These are phyloP conservation scores for Salvelinus alpinus DNA, from an alignment of 2,113 vertebrate genomes.

Conservation along the genomic window DNA sequence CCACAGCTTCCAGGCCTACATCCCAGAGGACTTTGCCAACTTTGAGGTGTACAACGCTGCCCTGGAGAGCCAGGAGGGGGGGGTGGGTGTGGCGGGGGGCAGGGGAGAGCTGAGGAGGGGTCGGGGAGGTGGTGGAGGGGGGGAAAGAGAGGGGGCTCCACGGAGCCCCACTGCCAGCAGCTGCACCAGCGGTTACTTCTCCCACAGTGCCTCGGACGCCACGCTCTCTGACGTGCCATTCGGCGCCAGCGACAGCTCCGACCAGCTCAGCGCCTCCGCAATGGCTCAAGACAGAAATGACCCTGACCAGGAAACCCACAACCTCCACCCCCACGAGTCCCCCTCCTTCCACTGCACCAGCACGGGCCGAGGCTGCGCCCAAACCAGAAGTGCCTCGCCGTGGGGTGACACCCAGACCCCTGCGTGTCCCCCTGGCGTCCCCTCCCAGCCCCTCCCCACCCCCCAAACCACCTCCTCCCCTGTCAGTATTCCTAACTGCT, in stretches of 20 bases:
- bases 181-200: slow-evolving; percentile 96
- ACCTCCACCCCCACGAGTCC: slow-evolving; percentile 63
- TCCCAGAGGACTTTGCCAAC: slow-evolving; percentile 95
- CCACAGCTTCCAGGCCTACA: slow-evolving; percentile 76
- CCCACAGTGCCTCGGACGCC: slow-evolving; percentile 93
- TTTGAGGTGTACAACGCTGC: slow-evolving; percentile 96
- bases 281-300: slow-evolving; percentile 61
- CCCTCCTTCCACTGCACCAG: slow-evolving; percentile 35
- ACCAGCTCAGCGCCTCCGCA: slow-evolving; percentile 78
- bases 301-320: slow-evolving; percentile 59
- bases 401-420: slow-evolving; percentile 48
- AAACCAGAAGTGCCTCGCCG: slow-evolving; percentile 78
- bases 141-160: slow-evolving; percentile 73
- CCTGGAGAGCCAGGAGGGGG: slow-evolving; percentile 82
- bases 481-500: slow-evolving; percentile 30
- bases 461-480: slow-evolving; percentile 36
- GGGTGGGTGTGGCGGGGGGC: slow-evolving; percentile 53
- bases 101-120: slow-evolving; percentile 72
- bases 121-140: slow-evolving; percentile 70
- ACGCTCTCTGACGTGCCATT: slow-evolving; percentile 92
- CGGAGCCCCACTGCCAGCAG: slow-evolving; percentile 96
- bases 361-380: slow-evolving; percentile 43
- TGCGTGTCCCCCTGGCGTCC: background rate
- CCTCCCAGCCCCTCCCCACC: slow-evolving; percentile 28
- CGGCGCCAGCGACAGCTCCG: slow-evolving; percentile 88